Evolutionary conservation across 2,888 invertebrate species (phyloP).

Genomic region (Ctena decussata): DNA sequence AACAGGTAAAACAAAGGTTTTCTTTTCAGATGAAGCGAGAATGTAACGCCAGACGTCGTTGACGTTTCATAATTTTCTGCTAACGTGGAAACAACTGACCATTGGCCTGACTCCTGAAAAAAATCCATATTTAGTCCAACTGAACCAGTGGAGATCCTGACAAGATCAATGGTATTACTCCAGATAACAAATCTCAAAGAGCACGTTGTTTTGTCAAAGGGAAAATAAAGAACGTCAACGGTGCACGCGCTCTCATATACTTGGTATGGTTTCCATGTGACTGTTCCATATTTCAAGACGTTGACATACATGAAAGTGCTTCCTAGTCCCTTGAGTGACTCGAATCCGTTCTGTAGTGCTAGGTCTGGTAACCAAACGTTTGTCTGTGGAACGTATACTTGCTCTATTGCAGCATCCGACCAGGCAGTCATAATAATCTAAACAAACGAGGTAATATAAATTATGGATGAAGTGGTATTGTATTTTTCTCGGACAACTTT

Average conservation of each 20-base stretch:
- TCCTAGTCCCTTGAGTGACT: conserved; percentile 59
- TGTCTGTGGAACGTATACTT: conserved; percentile 55
- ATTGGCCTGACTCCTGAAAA: conserved; percentile 60
- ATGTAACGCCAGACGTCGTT: conserved; percentile 53
- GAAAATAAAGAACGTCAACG: conserved; percentile 63
- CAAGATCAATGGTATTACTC: conserved; percentile 47
- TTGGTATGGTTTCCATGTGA: conserved; percentile 63
- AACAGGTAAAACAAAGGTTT: conserved; percentile 67
- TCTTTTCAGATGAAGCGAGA: conserved; percentile 56
- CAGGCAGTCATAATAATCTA: conserved; percentile 21
- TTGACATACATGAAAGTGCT: conserved; percentile 54
- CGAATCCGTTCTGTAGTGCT: conserved; percentile 63
- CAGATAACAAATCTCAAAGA: conserved; percentile 61
- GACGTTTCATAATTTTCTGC: conserved; percentile 29
- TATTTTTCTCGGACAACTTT: no score
- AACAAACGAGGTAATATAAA: not conserved
- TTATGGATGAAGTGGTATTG: no score
- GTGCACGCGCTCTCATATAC: conserved; percentile 65
- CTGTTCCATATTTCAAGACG: conserved; percentile 37
- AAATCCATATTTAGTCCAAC: conserved; percentile 46
- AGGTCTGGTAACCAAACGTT: conserved; percentile 67
- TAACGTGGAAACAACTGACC: conserved; percentile 48
- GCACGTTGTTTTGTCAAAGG: conserved; percentile 66
- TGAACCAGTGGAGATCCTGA: conserved; percentile 40
- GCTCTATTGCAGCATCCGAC: conserved; percentile 21